A percentile compares a stretch with the other conserved stretches of the same genome.
These are phyloP conservation scores for Conomelus anceps DNA, from an alignment of 2,888 invertebrate genomes.

Conservation along the genomic window DNA sequence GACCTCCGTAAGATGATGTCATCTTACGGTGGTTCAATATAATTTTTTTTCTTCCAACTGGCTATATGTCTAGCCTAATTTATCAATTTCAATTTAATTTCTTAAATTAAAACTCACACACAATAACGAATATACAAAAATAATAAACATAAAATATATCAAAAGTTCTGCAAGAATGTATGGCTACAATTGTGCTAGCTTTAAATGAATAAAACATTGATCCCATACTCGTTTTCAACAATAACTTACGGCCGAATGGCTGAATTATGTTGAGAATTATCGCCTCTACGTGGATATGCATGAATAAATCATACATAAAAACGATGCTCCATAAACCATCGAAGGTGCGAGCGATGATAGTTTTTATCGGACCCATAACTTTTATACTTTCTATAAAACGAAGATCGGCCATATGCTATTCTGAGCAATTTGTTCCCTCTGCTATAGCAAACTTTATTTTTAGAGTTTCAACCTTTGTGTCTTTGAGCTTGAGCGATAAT, in stretches of 20 bases:
- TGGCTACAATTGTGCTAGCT: not conserved
- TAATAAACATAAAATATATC: not conserved
- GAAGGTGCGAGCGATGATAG: not conserved
- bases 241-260: not conserved
- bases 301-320: not conserved
- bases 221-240: not conserved
- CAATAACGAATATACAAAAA: no score
- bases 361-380: not conserved
- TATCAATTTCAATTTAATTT: no score
- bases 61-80: no score
- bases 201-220: not conserved
- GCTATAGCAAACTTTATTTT: not conserved
- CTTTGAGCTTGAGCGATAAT: no score
- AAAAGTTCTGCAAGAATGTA: not conserved
- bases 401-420: not conserved
- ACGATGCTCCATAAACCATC: not conserved
- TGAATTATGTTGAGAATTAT: not conserved
- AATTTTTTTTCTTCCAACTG: no score
- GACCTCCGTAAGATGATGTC: no score
- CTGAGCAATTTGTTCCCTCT: not conserved
- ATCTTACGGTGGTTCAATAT: no score
- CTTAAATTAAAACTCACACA: no score
- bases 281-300: not conserved
- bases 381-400: not conserved
- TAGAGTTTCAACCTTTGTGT: no score